A percentile compares a stretch with the other conserved stretches of the same genome.
phyloP scores from a whole-genome alignment of 1,140 invertebrate species.

The Tetramorium alpestre region DNA sequence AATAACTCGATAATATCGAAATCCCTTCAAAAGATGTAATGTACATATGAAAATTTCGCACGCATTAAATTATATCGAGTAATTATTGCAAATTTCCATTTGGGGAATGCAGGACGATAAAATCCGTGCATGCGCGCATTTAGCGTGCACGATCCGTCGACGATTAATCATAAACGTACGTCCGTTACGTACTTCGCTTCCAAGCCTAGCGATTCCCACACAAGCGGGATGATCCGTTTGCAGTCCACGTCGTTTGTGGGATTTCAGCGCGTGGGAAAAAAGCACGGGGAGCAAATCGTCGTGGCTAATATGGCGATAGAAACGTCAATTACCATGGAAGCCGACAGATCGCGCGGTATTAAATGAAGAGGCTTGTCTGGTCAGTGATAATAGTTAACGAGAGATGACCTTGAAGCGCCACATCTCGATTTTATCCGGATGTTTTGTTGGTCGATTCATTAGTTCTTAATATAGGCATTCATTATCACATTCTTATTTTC shows the following conservation, averaged over 20 bases:
- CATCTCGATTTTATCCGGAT: slow-evolving; percentile 18
- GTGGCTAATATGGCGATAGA: slow-evolving; percentile 45
- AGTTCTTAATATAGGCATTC: not conserved
- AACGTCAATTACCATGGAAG: slow-evolving; percentile 21
- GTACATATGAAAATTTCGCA: not conserved
- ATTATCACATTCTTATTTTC: not conserved
- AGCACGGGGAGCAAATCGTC: slow-evolving; percentile 31
- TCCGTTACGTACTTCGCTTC: slow-evolving; percentile 33
- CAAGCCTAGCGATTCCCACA: slow-evolving; percentile 36
- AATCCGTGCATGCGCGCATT: not conserved
- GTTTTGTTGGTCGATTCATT: slow-evolving; percentile 1
- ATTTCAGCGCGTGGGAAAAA: slow-evolving; percentile 66
- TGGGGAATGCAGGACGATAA: not conserved
- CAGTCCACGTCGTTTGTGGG: slow-evolving; percentile 43
- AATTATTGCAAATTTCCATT: slow-evolving; percentile 8
- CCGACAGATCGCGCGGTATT: not conserved
- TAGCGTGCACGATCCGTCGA: not conserved
- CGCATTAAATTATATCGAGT: not conserved
- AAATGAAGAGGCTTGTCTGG: slow-evolving; percentile 29
- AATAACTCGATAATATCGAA: not conserved
- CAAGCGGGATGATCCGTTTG: slow-evolving; percentile 49
- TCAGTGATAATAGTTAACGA: slow-evolving; percentile 39
- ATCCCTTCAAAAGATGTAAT: not conserved
- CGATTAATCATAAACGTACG: not conserved
- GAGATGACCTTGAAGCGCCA: slow-evolving; percentile 18